Conservation (phyloP, 92 coral and sea anemone genomes). For the Palythoa grandis region DNA sequence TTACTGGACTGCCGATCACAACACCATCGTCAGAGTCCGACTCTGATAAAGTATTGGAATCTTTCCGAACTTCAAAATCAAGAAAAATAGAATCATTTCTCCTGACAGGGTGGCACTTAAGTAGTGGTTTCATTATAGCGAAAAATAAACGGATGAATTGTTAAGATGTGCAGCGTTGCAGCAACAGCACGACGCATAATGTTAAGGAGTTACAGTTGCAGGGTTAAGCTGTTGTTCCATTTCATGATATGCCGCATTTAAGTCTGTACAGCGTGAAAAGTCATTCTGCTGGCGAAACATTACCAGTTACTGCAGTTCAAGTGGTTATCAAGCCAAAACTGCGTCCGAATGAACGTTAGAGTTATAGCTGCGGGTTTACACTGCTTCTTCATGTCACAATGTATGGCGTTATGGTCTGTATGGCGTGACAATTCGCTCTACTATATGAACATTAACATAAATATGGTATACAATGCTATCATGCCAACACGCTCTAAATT, state of each 20-base stretch:
- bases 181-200: neutral
- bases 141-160: neutral
- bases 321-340: neutral
- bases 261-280: neutral
- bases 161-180: neutral
- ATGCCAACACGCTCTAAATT: too few relatives aligned
- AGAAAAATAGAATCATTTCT: neutral
- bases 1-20: conserved; percentile 69
- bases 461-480: too few relatives aligned
- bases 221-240: neutral
- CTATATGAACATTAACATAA: neutral
- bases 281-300: neutral
- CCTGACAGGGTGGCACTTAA: neutral
- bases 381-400: neutral
- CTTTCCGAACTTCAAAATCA: conserved; percentile 13
- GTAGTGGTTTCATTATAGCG: neutral
- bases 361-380: neutral
- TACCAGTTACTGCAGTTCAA: neutral
- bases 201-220: neutral
- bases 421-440: neutral
- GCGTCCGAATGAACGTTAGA: neutral
- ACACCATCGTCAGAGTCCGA: conserved; percentile 81
- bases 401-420: neutral
- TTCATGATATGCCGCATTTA: neutral
- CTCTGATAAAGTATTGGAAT: conserved; percentile 48